Evolutionary conservation across 1,140 invertebrate species (phyloP).

Genomic region (Centruroides sculpturatus): DNA sequence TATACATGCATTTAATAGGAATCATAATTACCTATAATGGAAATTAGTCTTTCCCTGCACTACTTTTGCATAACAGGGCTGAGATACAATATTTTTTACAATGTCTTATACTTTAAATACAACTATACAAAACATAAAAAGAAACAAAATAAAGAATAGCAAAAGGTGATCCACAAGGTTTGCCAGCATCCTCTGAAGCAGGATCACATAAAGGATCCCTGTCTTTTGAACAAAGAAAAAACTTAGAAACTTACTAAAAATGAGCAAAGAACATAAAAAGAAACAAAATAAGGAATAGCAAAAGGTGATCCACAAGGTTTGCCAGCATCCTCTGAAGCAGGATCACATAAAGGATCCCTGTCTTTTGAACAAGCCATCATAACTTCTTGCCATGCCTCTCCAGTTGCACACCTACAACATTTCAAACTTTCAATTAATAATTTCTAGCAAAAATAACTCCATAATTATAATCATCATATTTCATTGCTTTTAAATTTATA

Average conservation of each 20-base stretch:
- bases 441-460: no score
- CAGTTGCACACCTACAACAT: slow-evolving; percentile 40
- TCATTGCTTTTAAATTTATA: no score
- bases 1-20: no score
- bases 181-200: slow-evolving; percentile 37
- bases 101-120: no score
- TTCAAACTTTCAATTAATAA: neutral
- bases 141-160: slow-evolving; percentile 98
- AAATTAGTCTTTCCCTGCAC: no score
- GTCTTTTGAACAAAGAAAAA: slow-evolving; percentile 38
- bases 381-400: slow-evolving; percentile 98
- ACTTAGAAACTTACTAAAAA: slow-evolving; percentile 62
- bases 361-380: slow-evolving; percentile 71
- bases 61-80: no score
- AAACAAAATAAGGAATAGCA: slow-evolving; percentile 97
- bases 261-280: slow-evolving; percentile 97
- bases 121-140: slow-evolving; percentile 97
- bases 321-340: slow-evolving; percentile 37
- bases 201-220: slow-evolving; percentile 56
- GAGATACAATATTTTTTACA: no score
- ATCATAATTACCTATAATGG: no score
- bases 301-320: slow-evolving; percentile 73
- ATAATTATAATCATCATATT: no score
- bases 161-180: slow-evolving; percentile 73
- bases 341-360: slow-evolving; percentile 56